phyloP scores from a whole-genome alignment of 1,140 invertebrate genomes.

The Bombyx mandarina region DNA sequence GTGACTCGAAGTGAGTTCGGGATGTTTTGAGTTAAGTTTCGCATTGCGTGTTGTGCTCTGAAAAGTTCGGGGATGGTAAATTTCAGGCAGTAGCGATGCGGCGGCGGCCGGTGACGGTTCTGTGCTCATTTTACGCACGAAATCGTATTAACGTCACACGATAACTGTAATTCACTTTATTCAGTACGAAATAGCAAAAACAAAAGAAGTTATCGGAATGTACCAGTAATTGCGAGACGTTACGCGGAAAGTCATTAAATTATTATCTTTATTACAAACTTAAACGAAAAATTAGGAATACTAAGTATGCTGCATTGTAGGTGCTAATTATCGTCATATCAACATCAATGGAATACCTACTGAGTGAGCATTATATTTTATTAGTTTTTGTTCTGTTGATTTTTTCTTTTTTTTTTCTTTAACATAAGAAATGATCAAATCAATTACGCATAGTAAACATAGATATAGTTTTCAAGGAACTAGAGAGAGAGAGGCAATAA shows the following conservation, averaged over 20 bases:
- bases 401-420: neutral
- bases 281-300: neutral
- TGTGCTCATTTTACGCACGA: slow-evolving; percentile 10
- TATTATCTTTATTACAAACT: neutral
- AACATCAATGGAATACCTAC: too few species aligned
- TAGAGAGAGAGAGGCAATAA: too few species aligned
- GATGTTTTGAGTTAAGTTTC: neutral
- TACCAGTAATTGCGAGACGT: too few species aligned
- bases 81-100: slow-evolving; percentile 39
- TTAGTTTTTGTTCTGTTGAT: neutral
- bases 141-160: neutral
- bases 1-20: slow-evolving; percentile 3
- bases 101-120: slow-evolving; percentile 47
- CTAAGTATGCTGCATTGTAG: too few species aligned
- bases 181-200: too few species aligned
- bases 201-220: too few species aligned
- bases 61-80: slow-evolving; percentile 32
- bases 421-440: too few species aligned
- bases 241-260: neutral
- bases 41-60: slow-evolving; percentile 18
- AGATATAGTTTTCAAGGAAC: too few species aligned
- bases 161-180: too few species aligned
- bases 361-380: neutral
- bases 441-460: too few species aligned
- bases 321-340: too few species aligned